Evolutionary conservation across 2,113 vertebrate species (phyloP), one percentile per base, ranked within the genome.

Genomic region (Syngnathus typhle): DNA sequence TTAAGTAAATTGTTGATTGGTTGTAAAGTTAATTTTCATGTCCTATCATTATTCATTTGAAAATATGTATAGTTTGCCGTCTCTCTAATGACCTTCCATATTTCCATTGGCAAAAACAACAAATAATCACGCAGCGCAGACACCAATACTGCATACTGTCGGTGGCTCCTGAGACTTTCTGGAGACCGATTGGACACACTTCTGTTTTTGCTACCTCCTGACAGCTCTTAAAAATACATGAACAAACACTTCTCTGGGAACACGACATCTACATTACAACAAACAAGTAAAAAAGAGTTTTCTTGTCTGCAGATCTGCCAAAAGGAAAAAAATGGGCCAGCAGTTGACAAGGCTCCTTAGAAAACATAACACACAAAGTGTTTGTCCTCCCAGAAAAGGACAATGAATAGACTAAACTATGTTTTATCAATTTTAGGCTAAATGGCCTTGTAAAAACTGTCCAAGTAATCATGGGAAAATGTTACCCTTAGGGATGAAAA

Each of bases 111-210:
- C 36, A 60, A 23, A 43, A 41, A 32, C 36, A n/a, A 8, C 18
- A 39, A 46, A 13, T 59, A 41, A 60, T 54, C 66, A 63, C 60
- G 74, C 60, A 76, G 21, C 7, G 12, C 58, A 72, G 54, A 47
- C 54, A 71, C 39, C 67, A 64, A 79, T 68, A 32, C 65, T 74
- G 76, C 72, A 71, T 74, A 52, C 18, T 52, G 52, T 11, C 76
- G 65, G 83, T 84, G 75, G 76, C 78, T 83, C 72, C 1, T 7
- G 69, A 60, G 71, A 63, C 68, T 23, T 69, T 15, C 5, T 47
- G 41, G 70, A 72, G 82, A 75, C 82, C 82, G 76, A 88, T 86
- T 88, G 82, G 88, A 84, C 84, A 83, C 79, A 82, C 81, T 87
- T 81, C 69, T 82, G 72, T 75, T 77, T 71, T 47, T 43, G 15